Conservation (phyloP, 2,113 vertebrate genomes). For the Lagenorhynchus albirostris region DNA sequence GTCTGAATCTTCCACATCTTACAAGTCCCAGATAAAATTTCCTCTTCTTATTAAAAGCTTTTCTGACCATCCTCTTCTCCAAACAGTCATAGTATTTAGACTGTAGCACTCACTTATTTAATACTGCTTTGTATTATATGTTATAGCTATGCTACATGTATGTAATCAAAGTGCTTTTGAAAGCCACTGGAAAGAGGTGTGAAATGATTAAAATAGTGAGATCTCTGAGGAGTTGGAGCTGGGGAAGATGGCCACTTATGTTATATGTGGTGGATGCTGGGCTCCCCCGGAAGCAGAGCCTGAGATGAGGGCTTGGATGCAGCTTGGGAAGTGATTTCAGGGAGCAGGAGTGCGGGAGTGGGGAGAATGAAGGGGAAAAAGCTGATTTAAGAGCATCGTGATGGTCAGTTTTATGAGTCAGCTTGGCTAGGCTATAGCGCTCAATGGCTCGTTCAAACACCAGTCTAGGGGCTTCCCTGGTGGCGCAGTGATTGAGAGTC, state of each 20-base stretch:
- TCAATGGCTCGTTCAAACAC: not conserved
- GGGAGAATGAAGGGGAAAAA: not conserved
- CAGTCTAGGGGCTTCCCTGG: not conserved
- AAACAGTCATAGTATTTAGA: not conserved
- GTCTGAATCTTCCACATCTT: not conserved
- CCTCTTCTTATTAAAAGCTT: not conserved
- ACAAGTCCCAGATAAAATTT: not conserved
- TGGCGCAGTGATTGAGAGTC: too few species aligned
- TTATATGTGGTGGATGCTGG: not conserved
- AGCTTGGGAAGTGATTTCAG: not conserved
- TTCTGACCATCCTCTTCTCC: not conserved
- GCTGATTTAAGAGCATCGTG: not conserved
- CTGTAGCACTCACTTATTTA: not conserved
- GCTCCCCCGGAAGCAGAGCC: not conserved
- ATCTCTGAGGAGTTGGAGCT: not conserved
- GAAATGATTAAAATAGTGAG: not conserved
- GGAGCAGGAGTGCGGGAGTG: not conserved
- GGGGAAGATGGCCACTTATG: not conserved
- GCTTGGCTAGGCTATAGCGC: not conserved
- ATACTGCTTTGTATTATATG: not conserved
- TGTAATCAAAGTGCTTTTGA: not conserved
- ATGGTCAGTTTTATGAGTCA: not conserved
- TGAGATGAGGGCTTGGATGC: not conserved
- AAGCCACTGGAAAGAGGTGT: not conserved
- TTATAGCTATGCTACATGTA: not conserved